A percentile compares a stretch with the other conserved stretches of the same genome.
Conservation (phyloP, 2,888 invertebrate genomes). For the Nomada fucata region DNA sequence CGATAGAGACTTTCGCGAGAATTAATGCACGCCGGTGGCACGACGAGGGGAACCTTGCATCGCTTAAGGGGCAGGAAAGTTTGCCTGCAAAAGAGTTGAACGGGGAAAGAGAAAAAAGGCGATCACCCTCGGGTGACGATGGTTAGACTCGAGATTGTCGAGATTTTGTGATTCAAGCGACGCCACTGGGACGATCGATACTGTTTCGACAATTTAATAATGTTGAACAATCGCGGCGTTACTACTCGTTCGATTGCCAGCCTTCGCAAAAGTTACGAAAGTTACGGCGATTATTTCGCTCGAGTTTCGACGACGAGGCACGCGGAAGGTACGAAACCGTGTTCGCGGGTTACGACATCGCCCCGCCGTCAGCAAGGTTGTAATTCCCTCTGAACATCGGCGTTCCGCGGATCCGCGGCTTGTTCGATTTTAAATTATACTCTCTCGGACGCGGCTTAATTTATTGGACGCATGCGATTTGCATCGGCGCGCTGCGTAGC, state of each 20-base stretch:
- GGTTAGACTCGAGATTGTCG: constrained; percentile 5
- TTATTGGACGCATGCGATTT: constrained; percentile 23
- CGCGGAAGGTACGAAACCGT: constrained; percentile 32
- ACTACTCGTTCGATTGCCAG: constrained; percentile 20
- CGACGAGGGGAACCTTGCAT: background rate
- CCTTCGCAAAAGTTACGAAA: background rate
- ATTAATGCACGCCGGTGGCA: constrained; percentile 18
- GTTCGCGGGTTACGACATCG: constrained; percentile 55
- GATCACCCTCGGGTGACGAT: constrained; percentile 11
- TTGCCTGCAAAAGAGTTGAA: background rate
- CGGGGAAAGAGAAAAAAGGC: background rate
- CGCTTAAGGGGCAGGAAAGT: background rate
- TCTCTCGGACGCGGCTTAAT: constrained; percentile 28
- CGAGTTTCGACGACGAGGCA: background rate
- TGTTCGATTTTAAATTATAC: constrained; percentile 42
- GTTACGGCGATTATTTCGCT: constrained; percentile 16
- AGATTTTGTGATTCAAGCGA: constrained; percentile 15
- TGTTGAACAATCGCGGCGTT: background rate
- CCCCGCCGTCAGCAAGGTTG: constrained; percentile 32
- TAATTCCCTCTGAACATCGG: constrained; percentile 27
- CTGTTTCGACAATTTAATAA: background rate
- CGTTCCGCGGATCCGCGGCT: constrained; percentile 10
- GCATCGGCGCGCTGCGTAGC: background rate
- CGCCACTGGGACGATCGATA: background rate
- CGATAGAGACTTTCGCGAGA: constrained; percentile 4